phyloP scores from a whole-genome alignment of 2,888 invertebrate genomes.

The Actias luna region DNA sequence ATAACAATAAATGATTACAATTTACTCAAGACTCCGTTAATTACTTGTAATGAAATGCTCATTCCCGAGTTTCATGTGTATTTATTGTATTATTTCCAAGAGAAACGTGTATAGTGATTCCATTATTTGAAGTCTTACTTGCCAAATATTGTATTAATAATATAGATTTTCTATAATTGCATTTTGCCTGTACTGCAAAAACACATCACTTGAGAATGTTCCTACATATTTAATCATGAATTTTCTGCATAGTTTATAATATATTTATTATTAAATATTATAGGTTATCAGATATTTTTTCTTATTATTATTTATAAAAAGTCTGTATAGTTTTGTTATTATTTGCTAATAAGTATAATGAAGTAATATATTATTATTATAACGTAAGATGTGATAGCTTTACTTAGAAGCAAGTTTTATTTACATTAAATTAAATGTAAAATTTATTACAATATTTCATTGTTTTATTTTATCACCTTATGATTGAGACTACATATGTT shows the following conservation, averaged over 20 bases:
- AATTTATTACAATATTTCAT: constrained; percentile 55
- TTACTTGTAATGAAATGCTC: constrained; percentile 29
- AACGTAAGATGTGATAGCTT: constrained; percentile 77
- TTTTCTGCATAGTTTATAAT: constrained; percentile 49
- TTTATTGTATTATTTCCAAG: constrained; percentile 10
- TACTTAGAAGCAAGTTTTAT: constrained; percentile 76
- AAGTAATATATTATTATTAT: constrained; percentile 47
- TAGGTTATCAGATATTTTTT: constrained; percentile 56
- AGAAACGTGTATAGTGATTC: constrained; percentile 38
- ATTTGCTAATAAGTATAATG: constrained; percentile 61
- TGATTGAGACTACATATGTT: constrained; percentile 38
- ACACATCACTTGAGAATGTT: constrained; percentile 61
- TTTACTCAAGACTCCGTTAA: constrained; percentile 28
- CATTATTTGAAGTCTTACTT: constrained; percentile 52
- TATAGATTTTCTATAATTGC: constrained; percentile 45
- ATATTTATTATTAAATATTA: constrained; percentile 64
- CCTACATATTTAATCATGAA: constrained; percentile 59
- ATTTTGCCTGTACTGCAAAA: constrained; percentile 46
- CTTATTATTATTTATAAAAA: constrained; percentile 52
- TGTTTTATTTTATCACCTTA: constrained; percentile 71
- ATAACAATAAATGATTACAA: constrained; percentile 22
- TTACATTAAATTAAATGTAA: constrained; percentile 73
- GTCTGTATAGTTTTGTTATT: constrained; percentile 73
- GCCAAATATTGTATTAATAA: constrained; percentile 59
- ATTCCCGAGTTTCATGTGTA: constrained; percentile 19